Base-by-base conservation (phyloP, 2,113 vertebrate genomes). In the Carollia perspicillata region DNA sequence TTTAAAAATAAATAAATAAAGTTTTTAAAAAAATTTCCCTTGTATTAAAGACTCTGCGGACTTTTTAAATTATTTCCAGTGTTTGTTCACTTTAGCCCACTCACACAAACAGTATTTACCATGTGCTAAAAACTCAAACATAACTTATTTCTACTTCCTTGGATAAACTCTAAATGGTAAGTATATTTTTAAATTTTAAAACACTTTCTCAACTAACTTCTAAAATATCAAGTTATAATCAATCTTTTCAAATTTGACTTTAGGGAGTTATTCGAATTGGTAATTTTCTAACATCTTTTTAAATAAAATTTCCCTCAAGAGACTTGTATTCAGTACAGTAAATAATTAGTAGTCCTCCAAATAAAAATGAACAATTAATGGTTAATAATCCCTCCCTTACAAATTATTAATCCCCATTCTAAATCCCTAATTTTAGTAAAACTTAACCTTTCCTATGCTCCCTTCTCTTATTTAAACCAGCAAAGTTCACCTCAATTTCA, bases 71-170 rank as follows among this genome's bases (percentile, higher is more conserved):
- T 42, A 77, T 60, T 30, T 84, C 33, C 6, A 30, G 22, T 63
- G 84, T 97, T 84, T 75, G 37, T 42, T 78, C 69, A 84, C 47
- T 79, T 93, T 78, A 87, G 78, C 18, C 42, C 30, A 90, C 30
- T 58, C 23, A 88, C 5, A 94, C 16, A 72, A 42, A 6, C 2
- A 79, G 1, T 66, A 79, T 58, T 42, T 72, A 49, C 33, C 37
- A 65, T 69, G 11, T 90, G 37, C 65, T 53, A 87, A 87, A 74
- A 35, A 66, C 10, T 92, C 84, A 87, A 55, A 63, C 3, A 28
- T 68, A 58, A n/a, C 5, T 63, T 78, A 63, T 68, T 88, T 89
- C 28, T 83, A 47, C 81, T 78, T 94, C 86, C 8, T 94, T 22
- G 40, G 55, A 68, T 77, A 84, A 74, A 83, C 81, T 96, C 71